Evolutionary conservation across 2,113 vertebrate genomes (phyloP).

Genomic region (Lagopus leucura): DNA sequence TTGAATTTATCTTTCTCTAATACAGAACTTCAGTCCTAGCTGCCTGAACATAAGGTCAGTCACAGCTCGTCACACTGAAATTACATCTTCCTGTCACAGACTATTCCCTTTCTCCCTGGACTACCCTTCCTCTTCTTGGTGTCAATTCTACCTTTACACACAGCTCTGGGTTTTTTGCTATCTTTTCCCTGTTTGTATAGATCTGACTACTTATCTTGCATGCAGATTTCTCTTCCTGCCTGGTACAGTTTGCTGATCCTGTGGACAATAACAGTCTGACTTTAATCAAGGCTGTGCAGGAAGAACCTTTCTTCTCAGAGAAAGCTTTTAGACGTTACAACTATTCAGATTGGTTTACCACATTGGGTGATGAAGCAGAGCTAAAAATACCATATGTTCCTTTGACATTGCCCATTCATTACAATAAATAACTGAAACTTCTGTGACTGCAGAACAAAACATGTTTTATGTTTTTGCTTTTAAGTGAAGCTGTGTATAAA

Average conservation of each 20-base stretch:
- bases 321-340: conserved; percentile 39
- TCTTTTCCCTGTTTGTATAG: not conserved
- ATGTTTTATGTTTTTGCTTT: conserved; percentile 55
- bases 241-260: not conserved
- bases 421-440: conserved; percentile 47
- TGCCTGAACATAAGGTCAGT: not conserved
- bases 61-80: not conserved
- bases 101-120: not conserved
- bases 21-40: not conserved
- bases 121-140: not conserved
- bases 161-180: accelerated
- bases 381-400: conserved; percentile 60
- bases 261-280: conserved; percentile 7
- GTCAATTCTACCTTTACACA: not conserved
- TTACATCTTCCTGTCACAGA: not conserved
- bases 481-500: conserved; percentile 35
- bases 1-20: not conserved
- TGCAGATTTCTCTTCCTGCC: not conserved
- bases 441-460: conserved; percentile 38
- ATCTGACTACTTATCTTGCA: not conserved
- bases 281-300: conserved; percentile 28
- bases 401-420: conserved; percentile 64
- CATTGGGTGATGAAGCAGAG: conserved; percentile 56
- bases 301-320: conserved; percentile 21
- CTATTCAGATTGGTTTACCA: conserved; percentile 23